Evolutionary conservation across 2,888 invertebrate genomes (phyloP), one percentile per base, ranked within the genome.

Genomic region (Andrena fulva): DNA sequence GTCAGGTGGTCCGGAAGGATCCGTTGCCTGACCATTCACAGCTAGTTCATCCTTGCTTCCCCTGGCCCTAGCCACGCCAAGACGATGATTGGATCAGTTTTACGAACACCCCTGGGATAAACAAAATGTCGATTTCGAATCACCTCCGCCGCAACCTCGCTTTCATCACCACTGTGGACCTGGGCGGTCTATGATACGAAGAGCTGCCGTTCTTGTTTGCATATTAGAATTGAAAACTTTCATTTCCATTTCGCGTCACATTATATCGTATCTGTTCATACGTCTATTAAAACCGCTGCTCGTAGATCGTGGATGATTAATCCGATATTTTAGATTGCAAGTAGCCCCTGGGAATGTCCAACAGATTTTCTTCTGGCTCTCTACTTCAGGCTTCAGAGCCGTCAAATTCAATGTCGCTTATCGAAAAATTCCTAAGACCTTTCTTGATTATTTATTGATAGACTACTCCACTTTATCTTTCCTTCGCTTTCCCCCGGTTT

Each of bases 81-180:
- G 60, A 73, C 75, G 87, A 94, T 94, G 95, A 95, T 95, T 95
- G 94, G 94, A 94, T 95, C 94, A 94, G 93, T 94, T 95, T 95
- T 94, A 95, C 93, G 94, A 94, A 94, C 90, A 93, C 94, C 93
- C 94, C 69, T 82, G 94, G 94, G 94, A 94, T 94, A 93, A 93
- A 93, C 94, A 94, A 92, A 92, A 91, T 93, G 93, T 92, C 94
- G 92, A 92, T 93, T 91, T 90, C 62, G 52, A 74, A 76, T 64
- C 63, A 48, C 73, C 63, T 16, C 48, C 8, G 6, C 12, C 31
- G 29, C 56, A 29, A n/a, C 60, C 12, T 42, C 12, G 54, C 20
- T 29, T 12, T 59, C 20, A 10, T 29, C 31, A 31, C 50, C 50
- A 6, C 27, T 12, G n/a, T n/a, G 48, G 48, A 56, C 27, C 16